Conservation (phyloP, 1,140 invertebrate genomes). For the Myzus persicae region DNA sequence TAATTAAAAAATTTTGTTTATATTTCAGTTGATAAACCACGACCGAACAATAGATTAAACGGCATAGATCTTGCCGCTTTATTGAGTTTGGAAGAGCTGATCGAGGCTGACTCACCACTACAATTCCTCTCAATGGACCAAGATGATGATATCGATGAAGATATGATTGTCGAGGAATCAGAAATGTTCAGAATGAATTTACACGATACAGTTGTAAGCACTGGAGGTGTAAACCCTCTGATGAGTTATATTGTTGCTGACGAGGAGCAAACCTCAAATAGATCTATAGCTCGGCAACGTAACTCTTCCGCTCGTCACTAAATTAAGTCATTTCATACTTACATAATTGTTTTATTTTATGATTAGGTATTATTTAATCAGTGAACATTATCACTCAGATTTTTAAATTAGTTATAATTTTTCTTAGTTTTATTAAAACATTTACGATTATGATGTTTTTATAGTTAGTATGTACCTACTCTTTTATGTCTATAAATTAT, state of each 20-base stretch:
- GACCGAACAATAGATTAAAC: background rate
- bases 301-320: background rate
- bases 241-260: background rate
- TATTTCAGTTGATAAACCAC: background rate
- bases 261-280: background rate
- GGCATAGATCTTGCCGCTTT: background rate
- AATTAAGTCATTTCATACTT: background rate
- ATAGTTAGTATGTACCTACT: background rate
- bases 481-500: no score
- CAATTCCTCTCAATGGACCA: background rate
- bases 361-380: background rate
- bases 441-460: background rate
- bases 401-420: background rate
- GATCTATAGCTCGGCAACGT: background rate
- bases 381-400: background rate
- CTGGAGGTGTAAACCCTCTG: background rate
- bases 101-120: background rate
- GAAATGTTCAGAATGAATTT: slow-evolving; percentile 17
- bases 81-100: background rate
- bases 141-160: background rate
- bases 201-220: background rate
- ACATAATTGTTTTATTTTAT: background rate
- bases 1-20: background rate
- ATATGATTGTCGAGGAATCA: background rate
- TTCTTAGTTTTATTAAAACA: background rate